These are phyloP conservation scores for Pseudorasbora parva DNA, from an alignment of 2,113 vertebrate species.

Conservation along the genomic window DNA sequence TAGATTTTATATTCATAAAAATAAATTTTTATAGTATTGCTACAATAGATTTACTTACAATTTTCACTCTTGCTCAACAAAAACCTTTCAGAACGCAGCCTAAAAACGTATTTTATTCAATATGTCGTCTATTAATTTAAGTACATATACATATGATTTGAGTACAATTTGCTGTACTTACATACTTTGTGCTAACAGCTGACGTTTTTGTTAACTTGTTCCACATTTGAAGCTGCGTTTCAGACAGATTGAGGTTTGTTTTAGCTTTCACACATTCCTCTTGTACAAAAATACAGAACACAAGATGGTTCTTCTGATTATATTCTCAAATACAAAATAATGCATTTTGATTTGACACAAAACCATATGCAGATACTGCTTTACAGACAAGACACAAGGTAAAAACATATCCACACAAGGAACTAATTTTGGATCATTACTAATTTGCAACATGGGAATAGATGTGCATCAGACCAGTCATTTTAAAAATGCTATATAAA, in stretches of 20 bases:
- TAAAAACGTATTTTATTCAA: too few species aligned
- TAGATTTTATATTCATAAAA: too few species aligned
- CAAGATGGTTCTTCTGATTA: constrained; percentile 55
- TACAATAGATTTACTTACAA: too few species aligned
- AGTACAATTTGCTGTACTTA: too few species aligned
- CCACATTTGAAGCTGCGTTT: background rate
- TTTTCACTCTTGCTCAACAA: too few species aligned
- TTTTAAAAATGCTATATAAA: constrained; percentile 64
- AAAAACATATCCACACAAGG: constrained; percentile 65
- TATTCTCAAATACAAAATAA: constrained; percentile 68
- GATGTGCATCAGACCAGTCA: constrained; percentile 49
- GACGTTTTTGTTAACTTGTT: background rate
- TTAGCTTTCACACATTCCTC: background rate
- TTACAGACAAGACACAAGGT: constrained; percentile 67
- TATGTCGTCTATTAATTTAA: too few species aligned
- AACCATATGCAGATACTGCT: constrained; percentile 64
- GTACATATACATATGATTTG: too few species aligned
- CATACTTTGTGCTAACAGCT: too few species aligned
- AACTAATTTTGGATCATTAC: constrained; percentile 57
- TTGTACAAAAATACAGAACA: background rate
- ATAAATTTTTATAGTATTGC: too few species aligned
- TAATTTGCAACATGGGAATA: constrained; percentile 50
- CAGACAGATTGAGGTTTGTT: background rate
- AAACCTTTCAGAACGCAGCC: too few species aligned
- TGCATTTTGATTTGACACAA: constrained; percentile 60